Evolutionary conservation across 2,888 invertebrate species (phyloP).

Genomic region (Mimumesa dahlbomi): DNA sequence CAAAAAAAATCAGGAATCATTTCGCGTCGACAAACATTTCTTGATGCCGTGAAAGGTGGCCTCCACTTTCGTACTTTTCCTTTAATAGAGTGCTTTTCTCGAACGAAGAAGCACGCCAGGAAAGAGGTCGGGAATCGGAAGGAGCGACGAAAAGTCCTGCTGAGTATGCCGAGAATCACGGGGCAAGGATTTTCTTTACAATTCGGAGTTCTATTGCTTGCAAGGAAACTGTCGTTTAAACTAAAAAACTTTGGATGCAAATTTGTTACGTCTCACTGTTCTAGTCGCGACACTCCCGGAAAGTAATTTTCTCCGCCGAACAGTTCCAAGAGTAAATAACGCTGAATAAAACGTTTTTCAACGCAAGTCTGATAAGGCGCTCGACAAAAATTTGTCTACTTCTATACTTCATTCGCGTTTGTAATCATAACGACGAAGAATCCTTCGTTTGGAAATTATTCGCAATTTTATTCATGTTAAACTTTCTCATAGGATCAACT

Average conservation of each 20-base stretch:
- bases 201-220: slow-evolving; percentile 3
- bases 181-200: slow-evolving; percentile 30
- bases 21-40: slow-evolving; percentile 18
- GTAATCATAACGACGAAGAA: too few relatives aligned
- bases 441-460: too few relatives aligned
- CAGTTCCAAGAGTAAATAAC: slow-evolving; percentile 2
- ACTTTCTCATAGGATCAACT: too few relatives aligned
- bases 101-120: slow-evolving; percentile 14
- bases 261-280: slow-evolving; percentile 19
- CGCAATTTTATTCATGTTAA: too few relatives aligned
- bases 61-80: slow-evolving; percentile 24
- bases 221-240: slow-evolving; percentile 3
- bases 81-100: slow-evolving; percentile 17
- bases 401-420: too few relatives aligned
- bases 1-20: background rate
- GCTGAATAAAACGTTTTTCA: too few relatives aligned
- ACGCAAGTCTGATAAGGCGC: too few relatives aligned
- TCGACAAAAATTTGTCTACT: too few relatives aligned
- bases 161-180: slow-evolving; percentile 13
- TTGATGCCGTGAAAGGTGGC: background rate
- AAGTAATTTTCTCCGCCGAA: background rate
- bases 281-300: background rate
- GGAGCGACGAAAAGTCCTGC: background rate
- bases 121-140: slow-evolving; percentile 15
- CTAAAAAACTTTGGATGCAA: slow-evolving; percentile 17